Evolutionary conservation across 2,797 vertebrate genomes (phyloP).

Genomic region (Anomalospiza imberbis): DNA sequence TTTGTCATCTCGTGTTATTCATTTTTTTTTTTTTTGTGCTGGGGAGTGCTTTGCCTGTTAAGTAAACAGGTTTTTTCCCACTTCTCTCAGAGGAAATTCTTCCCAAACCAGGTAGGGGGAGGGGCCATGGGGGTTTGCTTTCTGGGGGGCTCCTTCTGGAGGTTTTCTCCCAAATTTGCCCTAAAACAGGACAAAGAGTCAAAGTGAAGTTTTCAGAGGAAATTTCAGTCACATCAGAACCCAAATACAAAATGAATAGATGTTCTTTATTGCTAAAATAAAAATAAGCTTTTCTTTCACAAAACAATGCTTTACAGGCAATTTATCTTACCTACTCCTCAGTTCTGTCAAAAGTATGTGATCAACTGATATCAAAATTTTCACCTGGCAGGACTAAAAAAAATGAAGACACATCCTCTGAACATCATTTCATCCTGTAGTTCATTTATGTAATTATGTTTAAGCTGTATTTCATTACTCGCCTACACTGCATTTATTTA

Average conservation of each 20-base stretch:
- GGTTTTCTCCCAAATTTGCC: no score
- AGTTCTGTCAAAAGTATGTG: not conserved
- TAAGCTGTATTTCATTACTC: not conserved
- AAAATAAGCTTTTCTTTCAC: not conserved
- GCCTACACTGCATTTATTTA: not conserved
- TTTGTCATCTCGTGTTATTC: no score
- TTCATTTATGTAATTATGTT: not conserved
- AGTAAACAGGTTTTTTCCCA: no score
- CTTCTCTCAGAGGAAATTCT: no score
- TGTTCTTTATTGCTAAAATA: not conserved
- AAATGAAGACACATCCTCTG: not conserved
- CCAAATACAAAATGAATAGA: not conserved
- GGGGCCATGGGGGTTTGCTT: no score
- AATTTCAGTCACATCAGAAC: not conserved
- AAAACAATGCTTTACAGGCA: not conserved
- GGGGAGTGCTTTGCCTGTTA: no score
- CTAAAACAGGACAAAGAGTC: not conserved
- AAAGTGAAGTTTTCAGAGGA: not conserved
- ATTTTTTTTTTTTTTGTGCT: no score
- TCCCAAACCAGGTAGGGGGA: no score
- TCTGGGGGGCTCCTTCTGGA: no score
- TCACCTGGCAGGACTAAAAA: not conserved
- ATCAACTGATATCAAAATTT: not conserved
- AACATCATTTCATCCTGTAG: not conserved
- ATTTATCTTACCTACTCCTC: not conserved